Base-by-base conservation (phyloP, 1,140 invertebrate species). In the Uloborus diversus region DNA sequence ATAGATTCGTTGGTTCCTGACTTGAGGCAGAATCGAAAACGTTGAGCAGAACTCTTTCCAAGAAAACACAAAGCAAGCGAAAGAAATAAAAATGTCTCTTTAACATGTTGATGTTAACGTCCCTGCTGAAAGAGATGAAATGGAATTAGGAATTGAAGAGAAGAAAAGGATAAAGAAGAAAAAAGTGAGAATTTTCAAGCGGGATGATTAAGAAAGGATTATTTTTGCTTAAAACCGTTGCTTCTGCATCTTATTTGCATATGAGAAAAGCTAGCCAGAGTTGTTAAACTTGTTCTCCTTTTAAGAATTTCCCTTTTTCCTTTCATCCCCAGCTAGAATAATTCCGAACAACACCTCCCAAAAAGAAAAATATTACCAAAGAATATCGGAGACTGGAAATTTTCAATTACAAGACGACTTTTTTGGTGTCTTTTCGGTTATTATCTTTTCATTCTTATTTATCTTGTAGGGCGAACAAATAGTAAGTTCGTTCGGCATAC, bases 181-280 rank as follows among this genome's bases (percentile, higher is more conserved):
- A 2, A 42, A 27, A 42, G 28, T n/a, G 37, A 49, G 51, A 42
- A 68, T 66, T 49, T 25, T 68, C 27, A 4, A 25, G 23, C 9
- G 25, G 13, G 28, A 17, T 28, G 47, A 65, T 51, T 51, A 32
- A n/a, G 64, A 35, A 68, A n/a, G 64, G 64, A 68, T 68, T 68
- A 68, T 68, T 68, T 68, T 33, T 51, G 25, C 25, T 28, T 7
- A 9, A 68, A 68, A 49, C 64, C n/a, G n/a, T n/a, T n/a, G n/a
- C n/a, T n/a, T n/a, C n/a, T 32, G 37, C 25, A 30, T 28, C 64
- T 14, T 68, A 68, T 68, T 68, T 68, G 64, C 37, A 68, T 68
- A 68, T 30, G 64, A 49, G 37, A 47, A 47, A 68, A 68, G 27
- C 64, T n/a, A 68, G 64, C 28, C 37, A 47, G 51, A 42, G 35